Base-by-base conservation (phyloP, 2,888 invertebrate genomes). In the Neria commutata region DNA sequence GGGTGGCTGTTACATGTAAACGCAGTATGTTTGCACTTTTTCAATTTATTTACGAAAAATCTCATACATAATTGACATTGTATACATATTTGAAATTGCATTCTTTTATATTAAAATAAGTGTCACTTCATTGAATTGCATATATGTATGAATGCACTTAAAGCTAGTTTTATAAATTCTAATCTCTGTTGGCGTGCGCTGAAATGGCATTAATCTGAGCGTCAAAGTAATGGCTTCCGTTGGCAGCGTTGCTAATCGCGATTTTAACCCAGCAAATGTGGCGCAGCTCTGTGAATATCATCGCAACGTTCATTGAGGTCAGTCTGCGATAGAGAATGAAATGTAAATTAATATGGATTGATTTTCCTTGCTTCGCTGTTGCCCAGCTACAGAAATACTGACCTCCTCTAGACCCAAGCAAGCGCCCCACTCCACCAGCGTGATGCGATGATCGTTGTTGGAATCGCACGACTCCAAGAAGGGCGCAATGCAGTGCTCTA, bases 401-500 rank as follows among this genome's bases (percentile, higher is more conserved):
- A 90, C 93, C 87, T 92, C 90, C 67, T 92, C 90, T 58, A 97
- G 86, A 78, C 93, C 89, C 76, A 93, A 84, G 72, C 93, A 93
- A 73, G 86, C 87, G 68, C 94, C 96, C 98, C 98, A 98, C 84
- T 98, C 98, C 68, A 87, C 84, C 66, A 98, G 87, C 23, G 93
- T 91, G 80, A 98, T 92, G 80, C 90, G 89, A 81, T 96, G 95
- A 83, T 98, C 92, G 75, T 90, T 86, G 83, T 98, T 88, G 33
- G 83, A 84, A 82, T 98, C 98, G 82, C 98, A 98, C 25, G 86
- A 85, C 83, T 96, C 91, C 64, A 98, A 87, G 87, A 98, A 98
- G 40, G 96, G 95, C 61, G 94, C 93, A 83, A 98, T 97, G 58
- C 98, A 98, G 81, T 97, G 97, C 62, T 98, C 98, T 83, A 98